Percentiles rank a stretch among this genome's conserved stretches.
Conservation (phyloP, 2,113 vertebrate species). For the Scolopax mira region DNA sequence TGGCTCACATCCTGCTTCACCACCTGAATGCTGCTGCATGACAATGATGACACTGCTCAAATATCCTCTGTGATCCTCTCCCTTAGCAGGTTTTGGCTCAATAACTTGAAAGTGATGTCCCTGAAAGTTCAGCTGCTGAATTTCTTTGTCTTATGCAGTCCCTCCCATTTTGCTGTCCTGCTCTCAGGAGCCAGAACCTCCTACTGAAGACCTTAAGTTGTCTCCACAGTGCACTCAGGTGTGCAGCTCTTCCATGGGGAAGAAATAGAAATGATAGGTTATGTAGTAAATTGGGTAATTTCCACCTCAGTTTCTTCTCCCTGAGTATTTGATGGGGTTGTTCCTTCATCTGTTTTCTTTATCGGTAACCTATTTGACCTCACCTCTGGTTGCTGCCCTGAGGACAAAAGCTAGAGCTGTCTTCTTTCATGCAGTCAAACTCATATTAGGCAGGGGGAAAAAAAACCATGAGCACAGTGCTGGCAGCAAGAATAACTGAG, state of each 20-base stretch:
- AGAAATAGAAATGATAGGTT: not conserved
- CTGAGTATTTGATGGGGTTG: not conserved
- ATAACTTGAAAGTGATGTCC: not conserved
- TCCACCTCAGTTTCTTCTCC: not conserved
- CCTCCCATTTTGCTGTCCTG: not conserved
- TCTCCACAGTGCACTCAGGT: not conserved
- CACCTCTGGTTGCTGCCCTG: not conserved
- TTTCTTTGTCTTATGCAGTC: not conserved
- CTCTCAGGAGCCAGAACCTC: not conserved
- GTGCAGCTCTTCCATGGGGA: not conserved
- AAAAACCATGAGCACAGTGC: not conserved
- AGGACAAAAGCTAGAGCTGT: not conserved
- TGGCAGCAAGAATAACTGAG: not conserved
- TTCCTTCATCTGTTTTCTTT: not conserved
- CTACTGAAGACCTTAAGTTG: not conserved
- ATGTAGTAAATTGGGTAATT: not conserved
- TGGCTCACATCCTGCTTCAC: not conserved
- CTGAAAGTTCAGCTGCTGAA: not conserved
- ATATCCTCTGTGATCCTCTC: not conserved
- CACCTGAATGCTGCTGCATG: not conserved
- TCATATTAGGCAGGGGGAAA: not conserved
- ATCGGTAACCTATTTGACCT: not conserved
- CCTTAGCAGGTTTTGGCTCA: not conserved
- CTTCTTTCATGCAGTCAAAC: not conserved
- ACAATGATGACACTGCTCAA: not conserved